Evolutionary conservation across 2,888 invertebrate genomes (phyloP).

Genomic region (Andrena bicolor): DNA sequence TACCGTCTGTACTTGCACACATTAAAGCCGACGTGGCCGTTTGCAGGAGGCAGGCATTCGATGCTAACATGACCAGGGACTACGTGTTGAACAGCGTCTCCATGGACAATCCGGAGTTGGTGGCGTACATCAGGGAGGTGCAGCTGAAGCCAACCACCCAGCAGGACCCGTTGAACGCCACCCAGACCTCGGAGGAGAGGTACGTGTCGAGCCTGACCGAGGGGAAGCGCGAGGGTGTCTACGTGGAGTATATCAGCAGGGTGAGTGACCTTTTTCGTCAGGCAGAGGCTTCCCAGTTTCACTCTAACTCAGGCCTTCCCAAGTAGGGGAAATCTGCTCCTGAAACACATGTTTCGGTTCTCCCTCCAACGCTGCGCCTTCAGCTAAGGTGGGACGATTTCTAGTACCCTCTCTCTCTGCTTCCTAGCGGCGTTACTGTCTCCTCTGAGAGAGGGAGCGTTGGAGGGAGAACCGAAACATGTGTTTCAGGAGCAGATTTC

Average conservation of each 20-base stretch:
- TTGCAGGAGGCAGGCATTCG: slow-evolving; percentile 89
- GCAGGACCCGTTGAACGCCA: slow-evolving; percentile 78
- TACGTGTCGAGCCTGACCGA: slow-evolving; percentile 85
- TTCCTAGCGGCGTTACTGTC: too few species aligned
- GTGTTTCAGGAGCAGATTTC: too few species aligned
- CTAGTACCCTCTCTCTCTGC: too few species aligned
- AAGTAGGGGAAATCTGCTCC: too few species aligned
- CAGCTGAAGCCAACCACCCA: slow-evolving; percentile 86
- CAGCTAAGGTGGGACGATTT: too few species aligned
- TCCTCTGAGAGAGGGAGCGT: too few species aligned
- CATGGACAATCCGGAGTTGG: slow-evolving; percentile 91
- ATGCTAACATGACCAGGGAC: slow-evolving; percentile 92
- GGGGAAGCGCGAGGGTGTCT: slow-evolving; percentile 82
- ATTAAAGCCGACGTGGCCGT: slow-evolving; percentile 59
- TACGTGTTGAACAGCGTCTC: slow-evolving; percentile 90
- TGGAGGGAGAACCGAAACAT: too few species aligned
- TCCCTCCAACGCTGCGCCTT: too few species aligned
- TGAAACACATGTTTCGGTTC: too few species aligned
- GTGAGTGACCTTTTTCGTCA: slow-evolving; percentile 59
- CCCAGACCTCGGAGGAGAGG: slow-evolving; percentile 86
- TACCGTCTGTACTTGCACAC: background rate
- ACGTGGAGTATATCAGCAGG: slow-evolving; percentile 82
- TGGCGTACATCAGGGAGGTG: slow-evolving; percentile 91
- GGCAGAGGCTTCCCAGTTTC: background rate
- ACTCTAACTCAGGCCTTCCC: too few species aligned